These are phyloP conservation scores for Brachionus manjavacas DNA, from an alignment of 1,140 invertebrate species.

Conservation along the genomic window DNA sequence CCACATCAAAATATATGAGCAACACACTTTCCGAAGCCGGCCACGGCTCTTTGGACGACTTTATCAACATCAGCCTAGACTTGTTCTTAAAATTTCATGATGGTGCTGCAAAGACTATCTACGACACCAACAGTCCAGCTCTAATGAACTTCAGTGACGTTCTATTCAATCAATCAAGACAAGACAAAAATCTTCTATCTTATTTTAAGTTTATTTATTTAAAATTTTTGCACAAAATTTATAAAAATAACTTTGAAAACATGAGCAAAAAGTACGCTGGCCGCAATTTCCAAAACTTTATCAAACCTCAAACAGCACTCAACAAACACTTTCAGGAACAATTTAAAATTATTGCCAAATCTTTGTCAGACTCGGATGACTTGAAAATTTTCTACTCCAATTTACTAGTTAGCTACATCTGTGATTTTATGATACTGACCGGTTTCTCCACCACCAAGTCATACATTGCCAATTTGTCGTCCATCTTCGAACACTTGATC, in stretches of 20 bases:
- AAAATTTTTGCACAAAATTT: conserved; percentile 30
- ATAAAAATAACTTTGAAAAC: conserved; percentile 32
- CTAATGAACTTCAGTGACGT: not conserved
- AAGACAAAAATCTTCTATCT: not conserved
- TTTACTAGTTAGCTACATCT: not conserved
- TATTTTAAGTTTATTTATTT: conserved; percentile 32
- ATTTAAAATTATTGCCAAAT: not conserved
- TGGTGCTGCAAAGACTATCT: not conserved
- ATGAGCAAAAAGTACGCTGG: not conserved
- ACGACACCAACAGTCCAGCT: not conserved
- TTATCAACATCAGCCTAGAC: not conserved
- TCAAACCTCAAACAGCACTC: not conserved
- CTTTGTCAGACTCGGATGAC: not conserved
- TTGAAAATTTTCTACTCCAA: conserved; percentile 18
- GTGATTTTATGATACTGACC: not conserved
- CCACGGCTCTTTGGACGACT: not conserved
- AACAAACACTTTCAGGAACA: not conserved
- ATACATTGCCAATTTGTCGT: not conserved
- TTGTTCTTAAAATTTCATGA: not conserved
- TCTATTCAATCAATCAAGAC: not conserved
- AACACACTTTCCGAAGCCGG: not conserved
- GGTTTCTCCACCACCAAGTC: not conserved
- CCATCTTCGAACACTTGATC: not conserved
- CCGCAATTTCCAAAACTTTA: not conserved
- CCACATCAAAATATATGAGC: not conserved